These are phyloP conservation scores for Pyrocoelia pectoralis DNA, from an alignment of 2,888 invertebrate species.

Conservation along the genomic window DNA sequence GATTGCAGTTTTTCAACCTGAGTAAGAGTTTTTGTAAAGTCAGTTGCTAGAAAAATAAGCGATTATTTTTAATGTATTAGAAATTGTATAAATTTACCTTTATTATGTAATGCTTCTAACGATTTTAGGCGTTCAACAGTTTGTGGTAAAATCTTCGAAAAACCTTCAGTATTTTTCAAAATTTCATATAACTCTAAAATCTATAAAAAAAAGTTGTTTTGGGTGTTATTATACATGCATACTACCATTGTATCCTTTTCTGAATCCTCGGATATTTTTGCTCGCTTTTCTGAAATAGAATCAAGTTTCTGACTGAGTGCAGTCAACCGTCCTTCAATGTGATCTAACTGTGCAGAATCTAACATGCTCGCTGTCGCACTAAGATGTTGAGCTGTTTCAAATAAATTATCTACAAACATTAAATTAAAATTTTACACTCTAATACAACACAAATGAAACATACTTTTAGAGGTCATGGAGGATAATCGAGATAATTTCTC, in stretches of 20 bases:
- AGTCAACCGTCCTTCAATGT: slow-evolving; percentile 81
- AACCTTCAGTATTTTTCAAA: slow-evolving; percentile 84
- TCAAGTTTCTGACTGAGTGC: slow-evolving; percentile 81
- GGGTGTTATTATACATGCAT: no score
- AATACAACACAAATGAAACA: neutral
- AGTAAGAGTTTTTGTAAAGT: slow-evolving; percentile 84
- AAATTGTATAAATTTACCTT: slow-evolving; percentile 68
- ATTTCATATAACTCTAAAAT: slow-evolving; percentile 86
- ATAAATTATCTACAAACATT: slow-evolving; percentile 57
- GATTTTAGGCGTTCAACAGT: slow-evolving; percentile 87
- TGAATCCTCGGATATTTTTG: slow-evolving; percentile 65
- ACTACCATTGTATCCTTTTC: slow-evolving; percentile 63
- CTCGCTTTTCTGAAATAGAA: slow-evolving; percentile 68
- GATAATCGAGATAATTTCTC: slow-evolving; percentile 75
- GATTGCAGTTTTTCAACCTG: slow-evolving; percentile 82
- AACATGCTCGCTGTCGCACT: slow-evolving; percentile 81
- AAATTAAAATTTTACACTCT: no score
- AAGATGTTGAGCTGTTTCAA: slow-evolving; percentile 80
- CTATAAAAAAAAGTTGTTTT: slow-evolving; percentile 59
- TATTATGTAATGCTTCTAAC: slow-evolving; percentile 86
- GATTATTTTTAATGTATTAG: neutral
- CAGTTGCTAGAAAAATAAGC: slow-evolving; percentile 73
- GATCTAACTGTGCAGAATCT: slow-evolving; percentile 83
- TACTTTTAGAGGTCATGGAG: slow-evolving; percentile 54
- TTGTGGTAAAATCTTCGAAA: slow-evolving; percentile 79